Base-by-base conservation (phyloP, 2,888 invertebrate genomes). In the Hyposoter didymator region DNA sequence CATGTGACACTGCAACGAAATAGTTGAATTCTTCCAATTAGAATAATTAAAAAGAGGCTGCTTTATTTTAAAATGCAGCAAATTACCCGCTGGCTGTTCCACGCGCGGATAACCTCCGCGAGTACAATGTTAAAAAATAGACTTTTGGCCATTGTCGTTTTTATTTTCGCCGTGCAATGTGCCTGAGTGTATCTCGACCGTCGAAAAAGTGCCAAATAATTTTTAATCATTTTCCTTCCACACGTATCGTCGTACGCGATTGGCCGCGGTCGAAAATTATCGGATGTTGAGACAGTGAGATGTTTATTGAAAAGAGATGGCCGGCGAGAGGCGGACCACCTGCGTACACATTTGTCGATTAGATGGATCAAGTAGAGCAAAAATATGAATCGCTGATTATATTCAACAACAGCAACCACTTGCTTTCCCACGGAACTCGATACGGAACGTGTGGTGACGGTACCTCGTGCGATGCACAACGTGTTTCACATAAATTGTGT, bases 271-370 rank as follows among this genome's bases (percentile, higher is more conserved):
- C 6, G 59, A 19, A 5, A 17, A 49, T n/a, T n/a, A 49, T 49
- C 12, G n/a, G n/a, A 49, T n/a, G 49, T 49, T 49, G 49, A 49
- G 49, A 14, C n/a, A 4, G 49, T 5, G 45, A 10, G 17, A 17
- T 14, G 47, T 17, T 49, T 49, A 82, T 49, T 66, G 73, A 55
- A 69, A 43, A 32, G 55, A 73, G 73, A 59, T 22, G 1, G 22
- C 45, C 3, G 52, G 32, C 32, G 32, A 12, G 32, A 12, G 62
- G 17, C 1, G n/a, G 22, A 62, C n/a, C 84, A 81, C 81, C 84
- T 84, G 84, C 81, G 55, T 73, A 81, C 72, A 81, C 78, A 78
- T 72, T 69, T 47, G 35, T 47, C 69, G 70, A 78, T 22, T 28
- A 39, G 35, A 32, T 32, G 4, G 12, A 6, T 32, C 7, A 28